These are phyloP conservation scores for Laticauda laticaudata DNA, from an alignment of 2,113 vertebrate genomes.

Conservation along the genomic window DNA sequence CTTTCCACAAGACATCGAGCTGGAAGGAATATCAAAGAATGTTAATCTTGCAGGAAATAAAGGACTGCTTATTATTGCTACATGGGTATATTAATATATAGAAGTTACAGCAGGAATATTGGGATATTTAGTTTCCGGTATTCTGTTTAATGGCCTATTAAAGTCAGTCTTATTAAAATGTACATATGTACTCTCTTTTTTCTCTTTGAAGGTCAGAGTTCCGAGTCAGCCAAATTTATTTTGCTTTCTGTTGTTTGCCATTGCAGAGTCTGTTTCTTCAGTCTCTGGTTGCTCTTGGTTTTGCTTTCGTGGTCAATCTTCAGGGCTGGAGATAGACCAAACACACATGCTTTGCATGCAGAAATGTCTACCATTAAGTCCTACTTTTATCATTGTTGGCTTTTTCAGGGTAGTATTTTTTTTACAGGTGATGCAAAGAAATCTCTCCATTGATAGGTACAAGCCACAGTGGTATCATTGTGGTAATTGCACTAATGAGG, in stretches of 20 bases:
- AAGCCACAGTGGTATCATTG: not conserved
- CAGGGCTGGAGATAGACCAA: no score
- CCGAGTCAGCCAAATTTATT: not conserved
- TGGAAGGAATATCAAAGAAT: constrained; percentile 16
- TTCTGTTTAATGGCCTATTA: constrained; percentile 17
- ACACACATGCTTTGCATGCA: not conserved
- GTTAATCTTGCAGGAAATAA: constrained; percentile 34
- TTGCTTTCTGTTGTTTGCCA: not conserved
- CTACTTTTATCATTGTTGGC: not conserved
- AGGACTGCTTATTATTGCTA: not conserved
- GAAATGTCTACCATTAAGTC: not conserved
- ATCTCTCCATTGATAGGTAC: not conserved
- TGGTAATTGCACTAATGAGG: not conserved
- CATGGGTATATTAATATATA: not conserved
- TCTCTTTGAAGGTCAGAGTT: not conserved
- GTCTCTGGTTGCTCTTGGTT: not conserved
- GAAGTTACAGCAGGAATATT: constrained; percentile 25
- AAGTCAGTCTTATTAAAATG: constrained; percentile 17
- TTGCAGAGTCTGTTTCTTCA: not conserved
- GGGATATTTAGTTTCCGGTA: not conserved
- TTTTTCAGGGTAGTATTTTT: not conserved
- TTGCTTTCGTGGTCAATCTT: not conserved
- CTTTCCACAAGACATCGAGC: not conserved
- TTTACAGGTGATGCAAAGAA: not conserved
- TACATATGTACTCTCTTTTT: constrained; percentile 11